These are phyloP conservation scores for Prunella fulvescens DNA, from an alignment of 2,113 vertebrate genomes.

Conservation along the genomic window DNA sequence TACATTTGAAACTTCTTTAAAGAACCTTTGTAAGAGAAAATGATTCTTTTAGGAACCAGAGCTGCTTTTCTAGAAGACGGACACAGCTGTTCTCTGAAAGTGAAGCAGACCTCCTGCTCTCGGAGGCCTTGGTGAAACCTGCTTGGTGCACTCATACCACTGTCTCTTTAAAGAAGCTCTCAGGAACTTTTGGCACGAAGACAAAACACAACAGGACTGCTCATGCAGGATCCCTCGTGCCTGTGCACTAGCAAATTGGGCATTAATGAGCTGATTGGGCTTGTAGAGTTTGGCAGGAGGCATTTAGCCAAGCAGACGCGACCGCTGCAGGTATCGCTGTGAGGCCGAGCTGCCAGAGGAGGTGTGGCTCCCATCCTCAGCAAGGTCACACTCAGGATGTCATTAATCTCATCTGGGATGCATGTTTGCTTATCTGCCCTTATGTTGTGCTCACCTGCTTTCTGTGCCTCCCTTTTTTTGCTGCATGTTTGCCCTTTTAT, in stretches of 20 bases:
- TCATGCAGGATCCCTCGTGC: neutral
- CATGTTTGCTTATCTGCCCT: neutral
- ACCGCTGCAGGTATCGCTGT: neutral
- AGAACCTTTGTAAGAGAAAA: neutral
- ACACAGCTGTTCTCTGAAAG: neutral
- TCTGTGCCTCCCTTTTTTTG: neutral
- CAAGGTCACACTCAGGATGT: neutral
- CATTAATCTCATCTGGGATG: neutral
- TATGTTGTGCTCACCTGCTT: accelerated
- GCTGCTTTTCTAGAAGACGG: neutral
- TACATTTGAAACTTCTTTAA: neutral
- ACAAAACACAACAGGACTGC: neutral
- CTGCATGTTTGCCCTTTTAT: neutral
- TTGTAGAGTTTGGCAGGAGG: neutral
- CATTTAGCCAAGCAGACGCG: neutral
- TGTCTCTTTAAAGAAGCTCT: neutral
- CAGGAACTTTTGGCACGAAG: neutral
- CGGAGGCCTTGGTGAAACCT: neutral
- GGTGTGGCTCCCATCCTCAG: neutral
- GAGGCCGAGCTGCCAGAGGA: neutral
- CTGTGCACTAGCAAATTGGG: neutral
- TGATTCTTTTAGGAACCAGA: neutral
- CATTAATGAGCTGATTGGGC: neutral
- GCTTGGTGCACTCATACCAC: too few species aligned
- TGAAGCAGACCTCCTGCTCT: neutral